Evolutionary conservation across 2,888 invertebrate species (phyloP), one percentile per base, ranked within the genome.

Genomic region (Cryptus armator): DNA sequence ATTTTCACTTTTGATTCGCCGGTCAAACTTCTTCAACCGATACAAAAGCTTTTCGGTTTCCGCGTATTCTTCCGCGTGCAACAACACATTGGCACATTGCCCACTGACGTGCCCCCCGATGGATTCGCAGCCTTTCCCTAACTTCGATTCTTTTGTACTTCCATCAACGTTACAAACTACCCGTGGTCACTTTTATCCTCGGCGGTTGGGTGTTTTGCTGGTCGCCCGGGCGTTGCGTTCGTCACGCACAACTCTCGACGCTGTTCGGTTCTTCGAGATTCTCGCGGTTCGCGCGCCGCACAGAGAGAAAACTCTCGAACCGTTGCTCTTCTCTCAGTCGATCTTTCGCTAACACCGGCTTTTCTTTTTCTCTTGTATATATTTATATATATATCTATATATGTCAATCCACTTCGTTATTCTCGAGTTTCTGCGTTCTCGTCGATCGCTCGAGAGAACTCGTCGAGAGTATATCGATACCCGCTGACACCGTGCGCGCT

Each of bases 21-120:
- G 62, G 14, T 29, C 56, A 68, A 59, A 44, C 56, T 76, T 48
- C 16, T 7, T 48, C 66, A 10, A 43, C 9, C 51, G 56, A 1
- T 59, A 37, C 75, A 68, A 68, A 48, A 68, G 68, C 16, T 75
- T n/a, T n/a, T 51, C 37, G 37, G 71, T 32, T 70, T 51, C 51
- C 14, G n/a, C 29, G 51, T 66, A 43, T 29, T 59, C 56, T 24
- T 59, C n/a, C 12, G 14, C 51, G 51, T 51, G 37, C 51, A 16
- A 16, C 51, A 16, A 51, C 51, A 51, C 51, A 19, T 19, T 51
- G 51, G 51, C 51, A 16, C 16, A 16, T 51, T 51, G 51, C 51
- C 37, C 51, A 51, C 51, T 7, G 51, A 51, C 4, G 51, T 16
- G 16, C 51, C 51, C 51, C 51, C 16, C 16, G 51, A 16, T 9